These are phyloP conservation scores for Aplochiton taeniatus DNA, from an alignment of 2,797 vertebrate genomes.

Conservation along the genomic window DNA sequence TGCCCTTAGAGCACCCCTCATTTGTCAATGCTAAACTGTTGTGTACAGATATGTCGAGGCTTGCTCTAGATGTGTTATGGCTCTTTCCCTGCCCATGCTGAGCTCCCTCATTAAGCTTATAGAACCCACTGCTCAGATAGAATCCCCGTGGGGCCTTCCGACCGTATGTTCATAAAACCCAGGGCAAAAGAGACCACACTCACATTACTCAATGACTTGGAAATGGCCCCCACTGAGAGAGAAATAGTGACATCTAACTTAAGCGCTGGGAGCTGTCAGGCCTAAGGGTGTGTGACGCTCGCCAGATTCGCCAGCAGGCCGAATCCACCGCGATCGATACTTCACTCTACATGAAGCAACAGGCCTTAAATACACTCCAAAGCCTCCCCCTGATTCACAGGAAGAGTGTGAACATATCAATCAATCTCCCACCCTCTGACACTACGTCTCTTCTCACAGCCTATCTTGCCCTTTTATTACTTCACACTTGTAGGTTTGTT, in stretches of 20 bases:
- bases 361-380: slow-evolving; percentile 63
- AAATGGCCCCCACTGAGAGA: slow-evolving; percentile 36
- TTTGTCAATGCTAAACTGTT: slow-evolving; percentile 17
- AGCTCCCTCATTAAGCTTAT: slow-evolving; percentile 4
- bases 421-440: slow-evolving; percentile 53
- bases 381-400: slow-evolving; percentile 41
- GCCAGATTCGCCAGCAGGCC: slow-evolving; percentile 40
- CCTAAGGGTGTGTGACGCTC: slow-evolving; percentile 60
- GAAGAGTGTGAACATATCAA: slow-evolving; percentile 62
- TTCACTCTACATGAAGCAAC: slow-evolving; percentile 62
- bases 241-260: slow-evolving; percentile 54
- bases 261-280: slow-evolving; percentile 54
- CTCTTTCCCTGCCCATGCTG: not conserved
- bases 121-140: not conserved
- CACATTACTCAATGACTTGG: slow-evolving; percentile 29
- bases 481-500: too few species aligned
- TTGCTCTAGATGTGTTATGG: not conserved
- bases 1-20: too few species aligned
- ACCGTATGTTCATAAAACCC: not conserved
- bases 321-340: slow-evolving; percentile 62
- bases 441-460: slow-evolving; percentile 11
- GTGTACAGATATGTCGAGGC: slow-evolving; percentile 9
- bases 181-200: slow-evolving; percentile 24
- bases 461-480: slow-evolving; percentile 21
- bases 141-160: not conserved